Conservation (phyloP, 2,888 invertebrate genomes). For the Heliconius sara region DNA sequence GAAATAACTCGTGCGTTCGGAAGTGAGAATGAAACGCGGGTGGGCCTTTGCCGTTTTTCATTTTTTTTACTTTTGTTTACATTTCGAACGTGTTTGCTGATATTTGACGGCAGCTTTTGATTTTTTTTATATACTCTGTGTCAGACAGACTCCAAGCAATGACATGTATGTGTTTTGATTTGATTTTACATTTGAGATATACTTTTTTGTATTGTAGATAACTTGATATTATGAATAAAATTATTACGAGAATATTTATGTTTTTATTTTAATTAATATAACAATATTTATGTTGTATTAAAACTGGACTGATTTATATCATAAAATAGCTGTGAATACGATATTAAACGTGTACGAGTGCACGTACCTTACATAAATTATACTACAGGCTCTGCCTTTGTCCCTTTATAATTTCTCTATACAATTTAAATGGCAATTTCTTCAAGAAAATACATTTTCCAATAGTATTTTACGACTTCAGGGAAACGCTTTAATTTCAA, state of each 20-base stretch:
- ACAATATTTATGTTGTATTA: neutral
- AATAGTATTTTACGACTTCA: slow-evolving; percentile 31
- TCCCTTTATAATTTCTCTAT: neutral
- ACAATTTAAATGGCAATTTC: slow-evolving; percentile 10
- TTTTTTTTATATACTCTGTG: slow-evolving; percentile 29
- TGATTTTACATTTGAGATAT: neutral
- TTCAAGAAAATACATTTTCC: slow-evolving; percentile 25
- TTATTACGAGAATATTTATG: neutral
- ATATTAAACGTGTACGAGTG: neutral
- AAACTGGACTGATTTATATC: neutral
- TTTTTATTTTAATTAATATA: neutral
- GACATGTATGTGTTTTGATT: slow-evolving; percentile 20
- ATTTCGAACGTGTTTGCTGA: slow-evolving; percentile 41
- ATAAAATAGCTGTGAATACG: neutral
- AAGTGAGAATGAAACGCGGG: slow-evolving; percentile 57
- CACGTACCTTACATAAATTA: neutral
- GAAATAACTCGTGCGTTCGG: slow-evolving; percentile 37
- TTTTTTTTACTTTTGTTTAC: slow-evolving; percentile 45
- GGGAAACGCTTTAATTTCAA: slow-evolving; percentile 46
- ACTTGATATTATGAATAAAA: neutral
- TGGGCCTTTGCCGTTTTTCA: slow-evolving; percentile 54
- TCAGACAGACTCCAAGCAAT: slow-evolving; percentile 3
- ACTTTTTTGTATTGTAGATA: neutral
- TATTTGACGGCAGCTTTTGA: slow-evolving; percentile 42
- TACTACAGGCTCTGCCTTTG: neutral